Conservation (phyloP, 2,888 invertebrate genomes). For the Caenorhabditis uteleia region DNA sequence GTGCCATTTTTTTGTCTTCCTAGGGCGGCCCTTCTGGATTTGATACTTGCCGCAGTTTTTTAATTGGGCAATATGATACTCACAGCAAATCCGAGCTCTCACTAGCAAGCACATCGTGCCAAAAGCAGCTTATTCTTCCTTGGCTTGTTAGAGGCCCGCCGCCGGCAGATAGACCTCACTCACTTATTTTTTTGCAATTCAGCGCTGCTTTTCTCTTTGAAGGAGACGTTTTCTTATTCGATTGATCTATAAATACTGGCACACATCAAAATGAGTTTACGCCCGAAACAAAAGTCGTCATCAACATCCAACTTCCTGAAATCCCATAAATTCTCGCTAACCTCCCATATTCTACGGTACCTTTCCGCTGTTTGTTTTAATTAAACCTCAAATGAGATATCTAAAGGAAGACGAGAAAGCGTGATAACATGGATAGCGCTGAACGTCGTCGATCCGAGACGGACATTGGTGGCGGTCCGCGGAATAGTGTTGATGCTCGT, state of each 20-base stretch:
- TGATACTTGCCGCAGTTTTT: conserved; percentile 32
- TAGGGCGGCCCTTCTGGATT: conserved; percentile 19
- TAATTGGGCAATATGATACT: conserved; percentile 43
- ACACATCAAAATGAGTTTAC: conserved; percentile 21
- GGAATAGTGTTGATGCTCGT: conserved; percentile 33
- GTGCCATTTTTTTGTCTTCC: conserved; percentile 5
- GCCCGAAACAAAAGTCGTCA: conserved; percentile 29
- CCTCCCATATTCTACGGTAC: conserved; percentile 32
- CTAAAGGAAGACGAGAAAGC: conserved; percentile 32
- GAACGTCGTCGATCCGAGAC: conserved; percentile 52
- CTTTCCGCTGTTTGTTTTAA: background rate
- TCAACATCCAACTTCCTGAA: conserved; percentile 34
- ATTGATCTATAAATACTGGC: conserved; percentile 1
- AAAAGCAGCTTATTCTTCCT: too few species aligned
- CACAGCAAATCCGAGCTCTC: conserved; percentile 28
- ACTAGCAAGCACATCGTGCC: too few species aligned
- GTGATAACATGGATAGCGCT: conserved; percentile 37
- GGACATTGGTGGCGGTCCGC: conserved; percentile 27
- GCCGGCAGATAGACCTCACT: too few species aligned
- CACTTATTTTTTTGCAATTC: too few species aligned
- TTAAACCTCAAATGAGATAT: too few species aligned
- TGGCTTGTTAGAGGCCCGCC: too few species aligned
- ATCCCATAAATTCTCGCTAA: conserved; percentile 35
- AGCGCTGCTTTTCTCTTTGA: too few species aligned
- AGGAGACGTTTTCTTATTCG: too few species aligned